phyloP scores from a whole-genome alignment of 2,888 invertebrate species.

The Dexiosoma caninum region DNA sequence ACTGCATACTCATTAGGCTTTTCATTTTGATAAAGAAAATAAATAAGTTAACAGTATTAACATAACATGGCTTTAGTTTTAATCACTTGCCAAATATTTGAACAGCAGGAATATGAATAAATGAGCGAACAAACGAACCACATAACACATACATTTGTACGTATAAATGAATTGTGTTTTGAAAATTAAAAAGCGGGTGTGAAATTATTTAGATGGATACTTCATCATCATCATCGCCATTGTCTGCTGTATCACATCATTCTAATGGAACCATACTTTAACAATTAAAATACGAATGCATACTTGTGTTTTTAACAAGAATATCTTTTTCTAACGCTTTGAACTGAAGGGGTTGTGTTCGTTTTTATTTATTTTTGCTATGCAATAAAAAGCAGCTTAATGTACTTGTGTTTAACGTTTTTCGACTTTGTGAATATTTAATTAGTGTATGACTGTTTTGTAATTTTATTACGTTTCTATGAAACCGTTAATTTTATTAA shows the following conservation, averaged over 20 bases:
- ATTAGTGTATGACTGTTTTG: slow-evolving; percentile 70
- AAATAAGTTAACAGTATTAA: slow-evolving; percentile 54
- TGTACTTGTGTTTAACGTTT: slow-evolving; percentile 9
- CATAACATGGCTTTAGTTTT: slow-evolving; percentile 65
- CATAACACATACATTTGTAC: background rate
- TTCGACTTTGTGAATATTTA: slow-evolving; percentile 69
- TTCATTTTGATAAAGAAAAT: slow-evolving; percentile 42
- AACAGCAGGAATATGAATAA: slow-evolving; percentile 44
- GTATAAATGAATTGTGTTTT: slow-evolving; percentile 39
- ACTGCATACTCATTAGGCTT: slow-evolving; percentile 4
- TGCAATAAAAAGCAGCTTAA: slow-evolving; percentile 49
- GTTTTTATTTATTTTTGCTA: background rate
- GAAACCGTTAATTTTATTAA: slow-evolving; percentile 74
- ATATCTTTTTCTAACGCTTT: slow-evolving; percentile 17
- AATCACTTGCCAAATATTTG: slow-evolving; percentile 67
- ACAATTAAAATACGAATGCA: slow-evolving; percentile 10
- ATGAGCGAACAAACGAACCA: background rate
- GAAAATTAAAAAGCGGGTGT: slow-evolving; percentile 51
- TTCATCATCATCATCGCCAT: slow-evolving; percentile 29
- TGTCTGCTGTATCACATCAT: slow-evolving; percentile 21
- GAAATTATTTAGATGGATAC: slow-evolving; percentile 44
- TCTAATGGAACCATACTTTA: slow-evolving; percentile 45
- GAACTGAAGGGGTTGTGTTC: slow-evolving; percentile 41
- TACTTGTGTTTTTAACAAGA: too few relatives aligned
- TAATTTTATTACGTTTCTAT: slow-evolving; percentile 68